Evolutionary conservation across 2,113 vertebrate species (phyloP).

Genomic region (Hippocampus barbouri): DNA sequence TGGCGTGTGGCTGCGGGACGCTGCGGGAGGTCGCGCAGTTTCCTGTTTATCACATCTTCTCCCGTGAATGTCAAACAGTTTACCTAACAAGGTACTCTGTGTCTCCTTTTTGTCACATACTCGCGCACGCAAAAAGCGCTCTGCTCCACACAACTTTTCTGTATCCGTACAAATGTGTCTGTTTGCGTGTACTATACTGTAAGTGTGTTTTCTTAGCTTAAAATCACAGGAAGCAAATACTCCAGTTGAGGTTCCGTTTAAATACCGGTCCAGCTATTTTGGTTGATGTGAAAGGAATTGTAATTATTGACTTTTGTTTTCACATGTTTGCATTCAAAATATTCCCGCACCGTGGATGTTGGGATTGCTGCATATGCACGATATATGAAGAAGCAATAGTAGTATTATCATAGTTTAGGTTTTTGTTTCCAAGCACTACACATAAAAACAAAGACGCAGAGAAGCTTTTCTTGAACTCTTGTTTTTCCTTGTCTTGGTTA

Average conservation of each 20-base stretch:
- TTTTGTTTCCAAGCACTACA: conserved; percentile 15
- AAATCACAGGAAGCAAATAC: conserved; percentile 27
- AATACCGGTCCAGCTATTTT: conserved; percentile 7
- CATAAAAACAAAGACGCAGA: conserved; percentile 39
- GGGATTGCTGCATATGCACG: neutral
- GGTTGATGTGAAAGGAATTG: neutral
- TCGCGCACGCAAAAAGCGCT: conserved; percentile 3
- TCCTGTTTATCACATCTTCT: conserved; percentile 73
- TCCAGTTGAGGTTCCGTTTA: conserved; percentile 27
- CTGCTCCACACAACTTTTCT: conserved; percentile 6
- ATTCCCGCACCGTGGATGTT: neutral
- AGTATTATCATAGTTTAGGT: neutral
- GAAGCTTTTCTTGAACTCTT: conserved; percentile 39
- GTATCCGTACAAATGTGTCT: neutral
- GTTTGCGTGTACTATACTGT: neutral
- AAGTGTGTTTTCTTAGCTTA: neutral
- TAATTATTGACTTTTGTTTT: neutral
- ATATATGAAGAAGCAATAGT: neutral
- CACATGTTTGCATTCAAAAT: neutral
- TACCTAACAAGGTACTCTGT: conserved; percentile 67
- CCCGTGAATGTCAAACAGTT: conserved; percentile 70
- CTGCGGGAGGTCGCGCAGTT: conserved; percentile 52
- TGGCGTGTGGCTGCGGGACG: conserved; percentile 61
- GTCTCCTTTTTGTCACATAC: conserved; percentile 47
- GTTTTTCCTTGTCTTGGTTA: conserved; percentile 49